Percentiles rank a stretch among this genome's conserved stretches.
Evolutionary conservation across 2,888 invertebrate genomes (phyloP).

Genomic region (Coecobrya sp.): DNA sequence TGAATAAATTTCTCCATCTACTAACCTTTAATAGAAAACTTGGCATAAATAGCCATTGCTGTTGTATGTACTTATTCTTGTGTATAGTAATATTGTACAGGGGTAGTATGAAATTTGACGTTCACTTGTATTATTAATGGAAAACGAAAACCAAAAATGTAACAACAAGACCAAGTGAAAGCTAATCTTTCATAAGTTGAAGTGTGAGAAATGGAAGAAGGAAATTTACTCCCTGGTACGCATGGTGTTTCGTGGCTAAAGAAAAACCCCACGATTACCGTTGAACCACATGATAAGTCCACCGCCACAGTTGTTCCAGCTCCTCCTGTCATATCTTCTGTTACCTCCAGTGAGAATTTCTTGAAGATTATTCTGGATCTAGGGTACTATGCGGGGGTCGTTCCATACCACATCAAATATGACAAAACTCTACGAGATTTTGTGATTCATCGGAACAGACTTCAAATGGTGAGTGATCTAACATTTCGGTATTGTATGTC

Average conservation of each 20-base stretch:
- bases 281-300: background rate
- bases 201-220: constrained; percentile 25
- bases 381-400: constrained; percentile 23
- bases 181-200: background rate
- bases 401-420: constrained; percentile 38
- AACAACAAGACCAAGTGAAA: background rate
- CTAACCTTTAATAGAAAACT: too few relatives aligned
- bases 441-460: constrained; percentile 27
- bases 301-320: background rate
- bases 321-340: background rate
- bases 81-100: too few relatives aligned
- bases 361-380: constrained; percentile 51
- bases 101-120: background rate
- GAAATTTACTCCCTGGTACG: constrained; percentile 18
- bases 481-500: too few relatives aligned
- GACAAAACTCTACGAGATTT: background rate
- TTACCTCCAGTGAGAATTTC: background rate
- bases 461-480: constrained; percentile 19
- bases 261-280: background rate
- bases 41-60: too few relatives aligned
- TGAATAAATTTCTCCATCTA: too few relatives aligned
- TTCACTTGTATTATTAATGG: background rate
- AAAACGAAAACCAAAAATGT: background rate
- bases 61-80: too few relatives aligned
- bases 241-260: background rate